Conservation (phyloP, 2,797 vertebrate genomes). For the Epinephelus coioides region DNA sequence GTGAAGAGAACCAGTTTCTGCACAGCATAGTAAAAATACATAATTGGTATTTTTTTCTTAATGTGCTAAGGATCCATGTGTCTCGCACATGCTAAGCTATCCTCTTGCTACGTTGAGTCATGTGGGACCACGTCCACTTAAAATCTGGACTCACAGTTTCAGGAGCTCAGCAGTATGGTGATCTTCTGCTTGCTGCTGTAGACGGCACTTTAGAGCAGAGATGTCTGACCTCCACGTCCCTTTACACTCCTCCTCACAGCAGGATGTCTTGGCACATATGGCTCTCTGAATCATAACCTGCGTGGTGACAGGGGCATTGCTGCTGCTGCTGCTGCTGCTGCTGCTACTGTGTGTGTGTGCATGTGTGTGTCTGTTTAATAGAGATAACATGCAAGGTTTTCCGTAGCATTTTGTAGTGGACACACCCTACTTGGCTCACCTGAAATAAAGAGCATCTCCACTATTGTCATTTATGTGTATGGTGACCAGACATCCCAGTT, state of each 20-base stretch:
- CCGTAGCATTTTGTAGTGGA: neutral
- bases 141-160: conserved; percentile 12
- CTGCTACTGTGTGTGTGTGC: neutral
- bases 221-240: conserved; percentile 52
- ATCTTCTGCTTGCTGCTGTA: conserved; percentile 36
- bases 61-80: neutral
- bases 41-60: neutral
- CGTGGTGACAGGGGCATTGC: conserved; percentile 31
- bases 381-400: conserved; percentile 8
- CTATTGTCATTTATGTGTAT: neutral
- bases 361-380: neutral
- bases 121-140: neutral
- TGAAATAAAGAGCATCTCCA: neutral
- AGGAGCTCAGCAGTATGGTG: conserved; percentile 15
- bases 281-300: conserved; percentile 56
- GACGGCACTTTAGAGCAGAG: conserved; percentile 46
- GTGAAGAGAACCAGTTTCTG: neutral
- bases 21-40: neutral
- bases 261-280: conserved; percentile 43
- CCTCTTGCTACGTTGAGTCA: neutral
- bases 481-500: too few species aligned
- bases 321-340: neutral
- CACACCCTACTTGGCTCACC: neutral
- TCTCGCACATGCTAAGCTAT: neutral
- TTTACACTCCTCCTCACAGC: conserved; percentile 47